phyloP scores from a whole-genome alignment of 2,797 vertebrate species.

The Melanotaenia maccullochi region DNA sequence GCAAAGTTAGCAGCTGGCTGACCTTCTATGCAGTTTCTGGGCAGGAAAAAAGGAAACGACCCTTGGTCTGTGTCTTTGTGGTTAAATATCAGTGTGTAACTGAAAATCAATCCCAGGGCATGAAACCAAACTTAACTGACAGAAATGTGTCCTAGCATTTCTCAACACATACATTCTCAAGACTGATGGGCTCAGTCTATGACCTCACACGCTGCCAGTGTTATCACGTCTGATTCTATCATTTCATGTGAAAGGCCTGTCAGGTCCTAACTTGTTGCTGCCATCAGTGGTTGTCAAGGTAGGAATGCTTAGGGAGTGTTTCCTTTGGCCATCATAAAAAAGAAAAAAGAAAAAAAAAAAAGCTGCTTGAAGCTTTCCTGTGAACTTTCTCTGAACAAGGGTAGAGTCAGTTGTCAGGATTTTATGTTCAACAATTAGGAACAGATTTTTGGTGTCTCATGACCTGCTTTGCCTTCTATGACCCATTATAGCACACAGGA shows the following conservation, averaged over 20 bases:
- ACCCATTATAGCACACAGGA: constrained; percentile 14
- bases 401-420: constrained; percentile 3
- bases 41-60: constrained; percentile 28
- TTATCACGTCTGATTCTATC: constrained; percentile 51
- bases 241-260: not conserved
- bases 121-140: constrained; percentile 17
- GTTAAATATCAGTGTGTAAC: constrained; percentile 14
- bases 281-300: not conserved
- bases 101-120: constrained; percentile 1
- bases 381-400: not conserved
- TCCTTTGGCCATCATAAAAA: not conserved
- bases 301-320: constrained; percentile 43
- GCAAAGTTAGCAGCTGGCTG: not conserved
- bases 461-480: constrained; percentile 12
- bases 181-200: constrained; percentile 7
- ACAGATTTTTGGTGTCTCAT: constrained; percentile 15
- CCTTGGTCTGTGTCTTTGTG: not conserved
- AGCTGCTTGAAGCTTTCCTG: constrained; percentile 1
- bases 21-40: not conserved
- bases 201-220: constrained; percentile 39
- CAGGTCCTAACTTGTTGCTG: constrained; percentile 42
- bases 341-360: not conserved
- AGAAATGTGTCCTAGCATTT: constrained; percentile 1
- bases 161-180: constrained; percentile 10
- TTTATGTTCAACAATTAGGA: not conserved